Conservation (phyloP, 35 echinoderm and acorn worm genomes). For the Apostichopus parvimensis region DNA sequence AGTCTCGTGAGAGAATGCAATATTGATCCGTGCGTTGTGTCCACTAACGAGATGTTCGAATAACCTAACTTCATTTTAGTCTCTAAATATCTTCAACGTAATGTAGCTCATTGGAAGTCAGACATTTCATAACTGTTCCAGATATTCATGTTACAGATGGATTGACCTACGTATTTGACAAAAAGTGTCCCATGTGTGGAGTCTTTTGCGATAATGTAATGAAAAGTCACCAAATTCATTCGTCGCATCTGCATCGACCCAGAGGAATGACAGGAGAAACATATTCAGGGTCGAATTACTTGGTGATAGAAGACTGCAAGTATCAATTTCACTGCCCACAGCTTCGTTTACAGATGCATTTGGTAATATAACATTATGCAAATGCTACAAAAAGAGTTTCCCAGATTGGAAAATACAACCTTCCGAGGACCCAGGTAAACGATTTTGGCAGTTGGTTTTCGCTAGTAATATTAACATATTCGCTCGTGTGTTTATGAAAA, state of each 20-base stretch:
- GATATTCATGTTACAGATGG: too few species aligned
- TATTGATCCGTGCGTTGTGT: too few species aligned
- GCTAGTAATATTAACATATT: neutral
- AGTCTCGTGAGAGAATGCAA: too few species aligned
- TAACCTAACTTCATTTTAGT: too few species aligned
- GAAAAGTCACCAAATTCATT: neutral
- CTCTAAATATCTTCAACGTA: too few species aligned
- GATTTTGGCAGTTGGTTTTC: slow-evolving; percentile 6
- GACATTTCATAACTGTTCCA: too few species aligned
- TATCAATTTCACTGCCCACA: neutral
- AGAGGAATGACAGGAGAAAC: neutral
- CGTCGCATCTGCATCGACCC: neutral
- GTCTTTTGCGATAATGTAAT: neutral
- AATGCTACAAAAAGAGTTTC: neutral
- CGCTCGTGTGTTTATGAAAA: too few species aligned
- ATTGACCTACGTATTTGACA: neutral
- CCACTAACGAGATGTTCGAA: too few species aligned
- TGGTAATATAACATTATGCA: neutral
- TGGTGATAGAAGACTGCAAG: neutral
- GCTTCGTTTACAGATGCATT: neutral
- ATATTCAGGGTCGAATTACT: neutral
- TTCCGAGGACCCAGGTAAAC: neutral
- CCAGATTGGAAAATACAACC: neutral
- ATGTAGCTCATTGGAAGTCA: too few species aligned
- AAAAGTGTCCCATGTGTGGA: slow-evolving; percentile 22